Base-by-base conservation (phyloP, 2,888 invertebrate species). In the Agrilus biguttatus region DNA sequence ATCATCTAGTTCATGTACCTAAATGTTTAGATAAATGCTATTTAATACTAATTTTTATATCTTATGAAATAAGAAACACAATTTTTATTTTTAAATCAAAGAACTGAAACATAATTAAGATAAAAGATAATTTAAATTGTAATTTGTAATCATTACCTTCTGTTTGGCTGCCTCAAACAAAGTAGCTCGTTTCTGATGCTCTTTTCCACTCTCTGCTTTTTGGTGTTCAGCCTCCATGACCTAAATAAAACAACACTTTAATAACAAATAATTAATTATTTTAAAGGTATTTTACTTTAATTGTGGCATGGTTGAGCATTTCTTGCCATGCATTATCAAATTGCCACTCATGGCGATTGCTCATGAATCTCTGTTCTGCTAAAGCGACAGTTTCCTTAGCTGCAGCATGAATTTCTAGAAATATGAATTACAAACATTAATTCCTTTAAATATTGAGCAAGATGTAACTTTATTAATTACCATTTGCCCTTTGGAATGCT, bases 301-400 rank as follows among this genome's bases (percentile, higher is more conserved):
- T 83, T 46, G 91, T 92, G 49, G 92, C 92, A 73, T 92, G 90
- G 70, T 93, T 95, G 48, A 95, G 76, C 78, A 91, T 90, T 68
- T 95, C 95, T 68, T 95, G 95, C 93, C 93, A 93, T 54, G 92
- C 91, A 69, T 84, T 86, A 69, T 93, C 92, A 65, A 95, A 91
- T 64, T 89, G 86, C 78, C 84, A 82, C 63, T 84, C 83, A 54
- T 83, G 78, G 60, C 81, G 79, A 58, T 83, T 78, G 61, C 76
- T 77, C 57, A 74, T 62, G 57, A 81, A 85, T 49, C 88, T 74
- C 62, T 86, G 81, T 63, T 93, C 93, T 0, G 95, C 93, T 38
- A 92, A 63, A 0, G 86, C 81, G 42, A 93, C 92, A 0, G 91
- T 92, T 70, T 93, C 91, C 65, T 91, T 91, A 0, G 93, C 93